A percentile compares a stretch with the other conserved stretches of the same genome.
Evolutionary conservation across 2,888 invertebrate genomes (phyloP).

Genomic region (Taphrorychus bicolor): DNA sequence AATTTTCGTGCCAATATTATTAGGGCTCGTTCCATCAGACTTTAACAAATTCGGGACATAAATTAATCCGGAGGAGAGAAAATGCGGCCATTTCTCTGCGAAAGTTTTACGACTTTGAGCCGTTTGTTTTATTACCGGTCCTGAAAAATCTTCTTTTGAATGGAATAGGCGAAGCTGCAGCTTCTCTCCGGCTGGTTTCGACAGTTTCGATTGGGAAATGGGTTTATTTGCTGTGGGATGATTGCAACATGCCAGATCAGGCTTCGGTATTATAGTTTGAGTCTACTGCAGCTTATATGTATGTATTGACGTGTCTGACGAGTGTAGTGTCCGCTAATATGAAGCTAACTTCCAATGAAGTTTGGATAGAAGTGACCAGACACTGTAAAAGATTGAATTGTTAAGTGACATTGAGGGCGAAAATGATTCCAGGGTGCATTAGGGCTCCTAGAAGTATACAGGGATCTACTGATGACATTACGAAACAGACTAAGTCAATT

Average conservation of each 20-base stretch:
- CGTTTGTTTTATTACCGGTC: constrained; percentile 31
- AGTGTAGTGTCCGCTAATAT: constrained; percentile 1
- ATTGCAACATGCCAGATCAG: neutral
- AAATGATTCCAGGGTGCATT: constrained; percentile 74
- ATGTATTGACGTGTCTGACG: neutral
- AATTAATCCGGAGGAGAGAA: constrained; percentile 30
- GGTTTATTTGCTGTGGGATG: neutral
- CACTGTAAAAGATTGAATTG: neutral
- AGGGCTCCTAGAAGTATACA: constrained; percentile 72
- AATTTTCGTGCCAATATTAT: constrained; percentile 26
- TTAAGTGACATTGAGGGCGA: neutral
- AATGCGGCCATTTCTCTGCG: constrained; percentile 25
- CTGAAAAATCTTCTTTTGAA: constrained; percentile 25
- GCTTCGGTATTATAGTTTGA: neutral
- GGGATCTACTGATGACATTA: constrained; percentile 81
- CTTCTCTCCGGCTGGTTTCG: neutral
- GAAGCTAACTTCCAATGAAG: neutral
- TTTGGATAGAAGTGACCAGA: neutral
- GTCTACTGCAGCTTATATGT: too few relatives aligned
- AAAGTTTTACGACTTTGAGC: constrained; percentile 21
- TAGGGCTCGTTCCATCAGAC: constrained; percentile 13
- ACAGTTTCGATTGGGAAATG: neutral
- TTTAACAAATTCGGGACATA: constrained; percentile 27
- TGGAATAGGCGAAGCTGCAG: constrained; percentile 5
- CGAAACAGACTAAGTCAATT: constrained; percentile 72